phyloP scores from a whole-genome alignment of 64 coral and sea anemone species.

The Dendronephthya gigantea region DNA sequence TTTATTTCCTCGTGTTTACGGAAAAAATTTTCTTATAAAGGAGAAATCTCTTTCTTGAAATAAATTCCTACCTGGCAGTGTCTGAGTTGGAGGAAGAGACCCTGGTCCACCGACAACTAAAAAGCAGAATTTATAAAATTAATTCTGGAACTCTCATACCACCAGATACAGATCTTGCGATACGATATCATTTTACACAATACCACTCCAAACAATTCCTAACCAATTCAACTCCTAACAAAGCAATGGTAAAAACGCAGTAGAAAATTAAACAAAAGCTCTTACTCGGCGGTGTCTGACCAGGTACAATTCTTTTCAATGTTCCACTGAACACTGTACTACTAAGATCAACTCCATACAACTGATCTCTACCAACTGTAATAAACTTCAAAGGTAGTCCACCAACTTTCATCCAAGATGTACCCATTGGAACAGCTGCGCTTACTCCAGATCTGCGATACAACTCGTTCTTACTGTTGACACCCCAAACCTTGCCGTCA shows the following conservation, averaged over 20 bases:
- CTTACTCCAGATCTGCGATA: constrained; percentile 23
- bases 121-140: no score
- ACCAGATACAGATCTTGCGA: no score
- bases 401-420: constrained; percentile 25
- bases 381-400: neutral
- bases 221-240: no score
- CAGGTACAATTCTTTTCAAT: neutral
- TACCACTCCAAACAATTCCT: no score
- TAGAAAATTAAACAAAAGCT: neutral
- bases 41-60: no score
- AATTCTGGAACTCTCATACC: no score
- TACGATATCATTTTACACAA: no score
- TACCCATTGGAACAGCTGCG: neutral
- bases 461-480: neutral
- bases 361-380: neutral
- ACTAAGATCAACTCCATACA: neutral
- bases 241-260: no score
- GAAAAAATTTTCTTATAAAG: no score
- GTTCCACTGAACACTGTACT: neutral
- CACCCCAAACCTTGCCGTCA: constrained; percentile 23
- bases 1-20: neutral
- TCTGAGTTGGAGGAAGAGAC: no score
- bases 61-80: no score
- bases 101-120: no score
- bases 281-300: neutral